Evolutionary conservation across 1,140 invertebrate genomes (phyloP).

Genomic region (Holotrichia oblita): DNA sequence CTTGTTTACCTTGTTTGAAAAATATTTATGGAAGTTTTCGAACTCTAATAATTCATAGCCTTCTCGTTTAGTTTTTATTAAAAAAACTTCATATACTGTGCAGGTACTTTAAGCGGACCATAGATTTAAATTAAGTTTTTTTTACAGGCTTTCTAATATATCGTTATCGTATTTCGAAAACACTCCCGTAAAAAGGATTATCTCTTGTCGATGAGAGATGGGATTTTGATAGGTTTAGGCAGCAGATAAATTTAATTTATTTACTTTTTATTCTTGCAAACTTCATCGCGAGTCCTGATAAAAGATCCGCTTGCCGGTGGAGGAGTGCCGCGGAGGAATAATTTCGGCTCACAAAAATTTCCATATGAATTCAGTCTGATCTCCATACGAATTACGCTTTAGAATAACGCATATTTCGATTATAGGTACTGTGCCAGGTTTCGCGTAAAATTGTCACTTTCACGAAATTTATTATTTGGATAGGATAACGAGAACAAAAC

Average conservation of each 20-base stretch:
- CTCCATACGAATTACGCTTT: constrained; percentile 8
- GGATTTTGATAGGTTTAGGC: constrained; percentile 12
- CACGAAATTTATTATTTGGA: background rate
- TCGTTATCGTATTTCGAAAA: constrained; percentile 7
- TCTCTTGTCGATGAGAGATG: constrained; percentile 11
- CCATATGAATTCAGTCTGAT: constrained; percentile 10
- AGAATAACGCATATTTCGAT: constrained; percentile 13
- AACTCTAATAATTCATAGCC: too few relatives aligned
- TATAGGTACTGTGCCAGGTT: background rate
- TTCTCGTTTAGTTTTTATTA: too few relatives aligned
- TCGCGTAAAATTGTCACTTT: constrained; percentile 12
- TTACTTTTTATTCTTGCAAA: background rate
- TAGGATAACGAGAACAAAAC: background rate
- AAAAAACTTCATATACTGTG: too few relatives aligned
- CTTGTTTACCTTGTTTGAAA: too few relatives aligned
- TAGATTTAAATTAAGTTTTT: background rate
- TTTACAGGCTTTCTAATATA: background rate
- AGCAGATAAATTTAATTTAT: constrained; percentile 18
- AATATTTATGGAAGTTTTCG: too few relatives aligned
- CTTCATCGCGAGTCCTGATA: background rate
- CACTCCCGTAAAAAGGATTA: background rate
- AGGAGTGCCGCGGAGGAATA: background rate
- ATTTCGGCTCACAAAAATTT: background rate
- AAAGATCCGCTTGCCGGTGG: background rate
- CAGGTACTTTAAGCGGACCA: background rate